A percentile compares a stretch with the other conserved stretches of the same genome.
These are phyloP conservation scores for Teleopsis dalmanni DNA, from an alignment of 1,140 invertebrate species.

Conservation along the genomic window DNA sequence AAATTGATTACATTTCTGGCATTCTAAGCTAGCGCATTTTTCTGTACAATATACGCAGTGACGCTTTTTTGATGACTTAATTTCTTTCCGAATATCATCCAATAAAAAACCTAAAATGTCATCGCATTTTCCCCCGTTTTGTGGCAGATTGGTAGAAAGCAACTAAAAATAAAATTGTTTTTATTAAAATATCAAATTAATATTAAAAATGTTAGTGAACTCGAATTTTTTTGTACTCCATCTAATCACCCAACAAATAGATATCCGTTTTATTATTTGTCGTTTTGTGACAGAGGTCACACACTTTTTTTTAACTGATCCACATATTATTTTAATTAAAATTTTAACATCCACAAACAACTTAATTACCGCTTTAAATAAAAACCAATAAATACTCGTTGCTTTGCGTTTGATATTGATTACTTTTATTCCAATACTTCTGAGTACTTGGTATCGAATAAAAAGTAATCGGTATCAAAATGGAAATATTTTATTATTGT, in stretches of 20 bases:
- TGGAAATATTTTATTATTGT: no score
- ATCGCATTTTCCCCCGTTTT: conserved; percentile 22
- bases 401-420: no score
- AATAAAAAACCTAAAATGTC: conserved; percentile 32
- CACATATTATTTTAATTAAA: no score
- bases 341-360: no score
- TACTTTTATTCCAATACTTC: no score
- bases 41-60: conserved; percentile 19
- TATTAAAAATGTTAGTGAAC: conserved; percentile 37
- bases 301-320: no score
- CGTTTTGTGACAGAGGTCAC: conserved; percentile 18
- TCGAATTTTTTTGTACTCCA: conserved; percentile 15
- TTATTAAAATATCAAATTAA: neutral
- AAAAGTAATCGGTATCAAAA: no score
- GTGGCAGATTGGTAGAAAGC: conserved; percentile 24
- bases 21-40: conserved; percentile 18
- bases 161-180: conserved; percentile 14
- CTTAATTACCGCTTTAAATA: no score
- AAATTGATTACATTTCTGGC: conserved; percentile 16
- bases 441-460: no score
- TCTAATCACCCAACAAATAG: conserved; percentile 25
- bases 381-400: no score
- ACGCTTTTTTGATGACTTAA: conserved; percentile 7
- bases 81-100: conserved; percentile 26
- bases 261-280: conserved; percentile 7